Base-by-base conservation (phyloP, 2,113 vertebrate species). In the Pheucticus melanocephalus region DNA sequence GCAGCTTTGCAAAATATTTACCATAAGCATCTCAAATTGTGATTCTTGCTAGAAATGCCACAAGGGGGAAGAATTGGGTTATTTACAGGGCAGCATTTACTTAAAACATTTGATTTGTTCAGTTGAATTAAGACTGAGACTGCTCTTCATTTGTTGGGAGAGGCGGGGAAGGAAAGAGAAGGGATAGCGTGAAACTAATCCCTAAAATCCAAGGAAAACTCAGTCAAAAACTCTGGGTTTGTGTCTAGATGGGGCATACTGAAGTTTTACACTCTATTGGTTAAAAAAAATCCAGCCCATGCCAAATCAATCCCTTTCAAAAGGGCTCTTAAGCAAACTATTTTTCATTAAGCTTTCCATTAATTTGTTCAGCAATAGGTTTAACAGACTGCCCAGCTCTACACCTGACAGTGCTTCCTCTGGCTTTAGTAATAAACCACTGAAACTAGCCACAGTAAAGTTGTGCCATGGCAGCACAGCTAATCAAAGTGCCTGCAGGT, bases 31-130 rank as follows among this genome's bases (percentile, higher is more conserved):
- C 69, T 72, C 8, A 42, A 57, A n/a, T 24, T 22, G 35, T 65
- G 66, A 54, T 47, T 89, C 72, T 81, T 80, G 57, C 64, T 61
- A 65, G 73, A 87, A 91, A 65, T 90, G 71, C 91, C 95, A 92
- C 91, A 84, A 95, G 78, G 81, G 84, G 81, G 81, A 94, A 97
- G 78, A 95, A 94, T 76, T 22, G 39, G 71, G 27, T 95, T 89
- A 57, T 71, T 91, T 84, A 64, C 20, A 89, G 44, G 65, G 53
- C 73, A 56, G 20, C 14, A 33, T 75, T 91, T 22, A 12, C 48
- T 88, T 68, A 28, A 76, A 73, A 27, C 4, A 6, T 33, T 70
- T 59, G 23, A 8, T 65, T 92, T 84, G 24, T 44, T 60, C 48
- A 22, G 54, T 59, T 2, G 4, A 28, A 50, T 60, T 66, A 72